A percentile compares a stretch with the other conserved stretches of the same genome.
These are phyloP conservation scores for Aegotheles bennettii DNA, from an alignment of 2,113 vertebrate genomes.

Conservation along the genomic window DNA sequence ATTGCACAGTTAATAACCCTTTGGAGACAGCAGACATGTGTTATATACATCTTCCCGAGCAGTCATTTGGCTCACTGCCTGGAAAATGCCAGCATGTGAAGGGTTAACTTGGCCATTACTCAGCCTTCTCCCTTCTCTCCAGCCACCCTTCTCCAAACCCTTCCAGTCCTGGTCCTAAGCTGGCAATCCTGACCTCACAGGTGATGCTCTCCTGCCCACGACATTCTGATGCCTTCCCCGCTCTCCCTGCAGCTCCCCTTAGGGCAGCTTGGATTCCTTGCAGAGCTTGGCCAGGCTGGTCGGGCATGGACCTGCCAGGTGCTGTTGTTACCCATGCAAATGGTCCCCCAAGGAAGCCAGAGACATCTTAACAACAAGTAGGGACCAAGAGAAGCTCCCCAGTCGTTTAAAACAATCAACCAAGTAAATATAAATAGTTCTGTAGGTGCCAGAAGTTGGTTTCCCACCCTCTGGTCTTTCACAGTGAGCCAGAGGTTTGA, in stretches of 20 bases:
- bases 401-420: not conserved
- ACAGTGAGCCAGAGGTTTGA: not conserved
- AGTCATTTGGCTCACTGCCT: not conserved
- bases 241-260: not conserved
- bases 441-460: not conserved
- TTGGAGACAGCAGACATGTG: conserved; percentile 59
- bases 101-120: conserved; percentile 61
- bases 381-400: not conserved
- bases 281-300: not conserved
- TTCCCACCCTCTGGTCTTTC: not conserved
- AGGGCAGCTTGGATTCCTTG: not conserved
- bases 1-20: conserved; percentile 60
- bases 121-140: conserved; percentile 9
- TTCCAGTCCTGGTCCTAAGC: not conserved
- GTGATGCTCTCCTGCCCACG: not conserved
- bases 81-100: conserved; percentile 51
- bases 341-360: not conserved
- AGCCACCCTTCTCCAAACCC: not conserved
- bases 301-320: accelerated
- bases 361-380: not conserved
- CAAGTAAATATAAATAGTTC: not conserved
- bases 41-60: conserved; percentile 47
- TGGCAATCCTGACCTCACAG: not conserved
- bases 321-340: not conserved
- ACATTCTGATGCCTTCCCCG: accelerated